A percentile compares a stretch with the other conserved stretches of the same genome.
phyloP scores from a whole-genome alignment of 2,797 vertebrate species.

The Lepus oiostolus region DNA sequence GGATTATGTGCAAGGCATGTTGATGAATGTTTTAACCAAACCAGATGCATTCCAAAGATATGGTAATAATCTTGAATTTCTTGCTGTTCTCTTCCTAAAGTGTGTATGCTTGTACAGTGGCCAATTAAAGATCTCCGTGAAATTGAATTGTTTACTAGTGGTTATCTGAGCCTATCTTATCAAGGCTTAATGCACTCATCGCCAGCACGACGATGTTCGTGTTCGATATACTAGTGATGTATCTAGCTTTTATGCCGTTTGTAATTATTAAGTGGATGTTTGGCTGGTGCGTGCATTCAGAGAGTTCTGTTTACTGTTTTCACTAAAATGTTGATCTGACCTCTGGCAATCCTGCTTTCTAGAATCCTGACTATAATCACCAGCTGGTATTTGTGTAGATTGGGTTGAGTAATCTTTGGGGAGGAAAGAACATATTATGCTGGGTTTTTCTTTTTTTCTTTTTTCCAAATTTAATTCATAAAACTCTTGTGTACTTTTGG shows the following conservation, averaged over 20 bases:
- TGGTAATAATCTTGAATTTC: neutral
- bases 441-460: neutral
- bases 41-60: neutral
- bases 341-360: constrained; percentile 52
- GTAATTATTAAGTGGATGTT: constrained; percentile 65
- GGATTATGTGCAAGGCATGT: neutral
- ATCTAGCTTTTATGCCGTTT: constrained; percentile 49
- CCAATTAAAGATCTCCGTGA: constrained; percentile 13
- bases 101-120: neutral
- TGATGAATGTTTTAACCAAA: constrained; percentile 4
- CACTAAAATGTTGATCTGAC: constrained; percentile 64
- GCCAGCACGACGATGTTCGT: neutral
- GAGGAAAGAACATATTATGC: neutral
- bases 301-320: constrained; percentile 71
- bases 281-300: constrained; percentile 42
- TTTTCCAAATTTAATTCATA: constrained; percentile 7
- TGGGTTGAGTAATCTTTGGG: neutral
- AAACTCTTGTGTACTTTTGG: neutral
- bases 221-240: constrained; percentile 56
- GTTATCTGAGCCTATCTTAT: constrained; percentile 44
- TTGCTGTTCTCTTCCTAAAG: constrained; percentile 6
- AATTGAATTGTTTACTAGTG: constrained; percentile 31
- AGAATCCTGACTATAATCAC: neutral
- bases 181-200: constrained; percentile 56
- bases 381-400: constrained; percentile 36